Base-by-base conservation (phyloP, 2,113 vertebrate species). In the Gorilla gorilla region DNA sequence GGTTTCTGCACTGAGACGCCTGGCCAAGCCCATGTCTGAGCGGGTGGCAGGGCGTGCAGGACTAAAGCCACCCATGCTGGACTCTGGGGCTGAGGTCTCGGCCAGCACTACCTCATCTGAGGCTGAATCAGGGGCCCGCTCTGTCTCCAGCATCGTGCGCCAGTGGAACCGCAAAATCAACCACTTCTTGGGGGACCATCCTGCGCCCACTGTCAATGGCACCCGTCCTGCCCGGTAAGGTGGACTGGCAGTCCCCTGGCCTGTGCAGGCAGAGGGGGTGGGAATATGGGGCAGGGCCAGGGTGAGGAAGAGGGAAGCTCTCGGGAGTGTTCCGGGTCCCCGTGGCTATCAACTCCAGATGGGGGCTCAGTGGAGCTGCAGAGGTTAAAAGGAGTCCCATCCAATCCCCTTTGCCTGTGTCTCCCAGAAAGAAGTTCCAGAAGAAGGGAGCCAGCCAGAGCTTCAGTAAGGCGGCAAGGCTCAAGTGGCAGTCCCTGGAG, bases 111-210 rank as follows among this genome's bases (percentile, higher is more conserved):
- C 99, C n/a, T 99, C 99, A 3, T 99, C 99, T 0, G 99, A 99
- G 87, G 99, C 99, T 0, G 99, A 99, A 43, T 99, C 99, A 0
- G 97, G 98, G 0, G 97, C 98, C 13, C 99, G 99, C 94, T 99
- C 99, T 0, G 99, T 99, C 75, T 99, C 99, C 93, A 99, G 99
- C 93, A 99, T 99, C 6, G 99, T 99, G 92, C 99, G 99, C 23
- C 99, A 99, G 96, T 99, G 99, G 99, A 99, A 99, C 98, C 99
- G 99, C 98, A 99, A 99, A 90, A 98, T 99, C 97, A 99, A 99
- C 43, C 99, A 99, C 83, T 99, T 99, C 79, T 61, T 99, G 97
- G 99, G 98, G 76, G 99, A 99, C 90, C 98, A 99, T 72, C 97
- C 99, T 0, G 98, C 99, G 0, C 96, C 99, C 18, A 88, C 98